Evolutionary conservation across 2,113 vertebrate species (phyloP).

Genomic region (Buteo buteo): DNA sequence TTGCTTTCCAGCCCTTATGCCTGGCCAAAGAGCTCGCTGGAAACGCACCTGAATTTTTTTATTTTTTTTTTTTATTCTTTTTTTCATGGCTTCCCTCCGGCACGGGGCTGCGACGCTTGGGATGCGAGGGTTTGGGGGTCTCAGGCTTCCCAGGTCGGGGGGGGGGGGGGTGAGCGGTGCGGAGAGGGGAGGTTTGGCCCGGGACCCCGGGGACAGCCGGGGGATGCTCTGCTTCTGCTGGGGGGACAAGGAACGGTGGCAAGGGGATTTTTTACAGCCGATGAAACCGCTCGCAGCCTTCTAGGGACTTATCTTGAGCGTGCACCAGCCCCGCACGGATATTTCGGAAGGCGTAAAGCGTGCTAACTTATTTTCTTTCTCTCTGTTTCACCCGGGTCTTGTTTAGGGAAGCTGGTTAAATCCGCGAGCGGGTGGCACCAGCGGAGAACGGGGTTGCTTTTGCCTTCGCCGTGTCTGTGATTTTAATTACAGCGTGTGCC

Average conservation of each 20-base stretch:
- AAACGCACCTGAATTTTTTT: not conserved
- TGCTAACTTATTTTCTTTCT: not conserved
- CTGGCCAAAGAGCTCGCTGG: not conserved
- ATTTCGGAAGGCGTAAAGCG: not conserved
- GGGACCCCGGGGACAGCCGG: not conserved
- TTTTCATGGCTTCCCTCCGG: not conserved
- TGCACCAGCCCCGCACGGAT: not conserved
- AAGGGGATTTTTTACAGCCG: not conserved
- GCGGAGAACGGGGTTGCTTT: not conserved
- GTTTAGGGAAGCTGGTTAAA: not conserved
- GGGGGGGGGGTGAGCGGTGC: not conserved
- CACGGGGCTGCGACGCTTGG: not conserved
- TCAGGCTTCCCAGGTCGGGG: not conserved
- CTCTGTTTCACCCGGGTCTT: not conserved
- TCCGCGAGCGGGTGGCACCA: not conserved
- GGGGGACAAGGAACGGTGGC: not conserved
- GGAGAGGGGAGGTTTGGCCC: not conserved
- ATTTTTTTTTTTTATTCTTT: too few species aligned
- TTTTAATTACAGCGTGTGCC: constrained; percentile 12
- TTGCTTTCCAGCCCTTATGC: not conserved
- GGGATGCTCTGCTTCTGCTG: not conserved
- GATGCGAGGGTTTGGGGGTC: not conserved
- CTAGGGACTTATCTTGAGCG: not conserved
- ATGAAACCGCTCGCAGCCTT: not conserved
- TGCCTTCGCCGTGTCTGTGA: not conserved